phyloP scores from a whole-genome alignment of 2,888 invertebrate genomes.

The Caenorhabditis wallacei region DNA sequence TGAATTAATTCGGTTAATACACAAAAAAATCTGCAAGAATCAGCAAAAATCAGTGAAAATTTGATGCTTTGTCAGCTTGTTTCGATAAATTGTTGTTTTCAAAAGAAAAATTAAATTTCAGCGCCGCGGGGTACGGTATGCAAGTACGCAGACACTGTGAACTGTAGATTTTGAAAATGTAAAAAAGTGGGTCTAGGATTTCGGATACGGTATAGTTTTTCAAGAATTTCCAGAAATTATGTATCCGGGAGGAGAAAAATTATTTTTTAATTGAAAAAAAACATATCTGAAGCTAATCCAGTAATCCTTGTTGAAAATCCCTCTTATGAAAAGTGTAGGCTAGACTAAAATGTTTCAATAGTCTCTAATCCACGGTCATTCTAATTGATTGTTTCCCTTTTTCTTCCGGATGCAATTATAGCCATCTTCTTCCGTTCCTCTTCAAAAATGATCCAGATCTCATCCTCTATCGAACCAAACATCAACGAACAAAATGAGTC shows the following conservation, averaged over 20 bases:
- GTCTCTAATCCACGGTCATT: constrained; percentile 2
- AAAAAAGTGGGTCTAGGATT: background rate
- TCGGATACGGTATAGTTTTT: background rate
- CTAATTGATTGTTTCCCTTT: constrained; percentile 19
- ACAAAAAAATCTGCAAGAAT: background rate
- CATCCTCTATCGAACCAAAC: constrained; percentile 20
- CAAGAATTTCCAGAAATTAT: background rate
- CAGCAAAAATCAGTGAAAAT: background rate
- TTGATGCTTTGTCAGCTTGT: background rate
- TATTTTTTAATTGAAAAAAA: too few species aligned
- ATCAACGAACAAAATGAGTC: constrained; percentile 23
- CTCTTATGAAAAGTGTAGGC: too few species aligned
- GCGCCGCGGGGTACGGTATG: constrained; percentile 1
- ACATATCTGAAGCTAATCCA: too few species aligned
- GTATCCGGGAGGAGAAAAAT: too few species aligned
- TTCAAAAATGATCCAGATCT: constrained; percentile 21
- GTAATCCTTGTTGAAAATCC: too few species aligned
- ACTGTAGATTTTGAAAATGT: background rate
- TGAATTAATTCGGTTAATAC: background rate
- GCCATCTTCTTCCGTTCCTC: background rate
- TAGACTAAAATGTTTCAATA: constrained; percentile 9
- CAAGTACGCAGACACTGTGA: constrained; percentile 29
- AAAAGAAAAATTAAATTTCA: background rate
- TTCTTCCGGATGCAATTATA: constrained; percentile 17
- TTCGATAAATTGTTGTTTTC: background rate